Evolutionary conservation across 2,888 invertebrate genomes (phyloP).

Genomic region (Pasiphila rectangulata): DNA sequence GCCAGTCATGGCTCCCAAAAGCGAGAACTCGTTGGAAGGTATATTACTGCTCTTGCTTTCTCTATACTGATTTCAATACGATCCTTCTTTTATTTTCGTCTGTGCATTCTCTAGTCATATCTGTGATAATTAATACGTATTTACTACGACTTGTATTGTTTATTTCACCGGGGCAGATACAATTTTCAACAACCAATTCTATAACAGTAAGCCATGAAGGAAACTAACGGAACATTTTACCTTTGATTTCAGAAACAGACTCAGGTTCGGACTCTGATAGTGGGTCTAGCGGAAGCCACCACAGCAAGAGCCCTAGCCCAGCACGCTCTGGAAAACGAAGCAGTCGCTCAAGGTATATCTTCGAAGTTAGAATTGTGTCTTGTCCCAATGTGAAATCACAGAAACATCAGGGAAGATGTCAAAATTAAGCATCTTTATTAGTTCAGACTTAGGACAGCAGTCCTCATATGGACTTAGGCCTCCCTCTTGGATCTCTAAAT

Average conservation of each 20-base stretch:
- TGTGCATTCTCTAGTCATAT: not conserved
- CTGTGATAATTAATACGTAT: not conserved
- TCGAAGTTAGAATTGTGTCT: too few species aligned
- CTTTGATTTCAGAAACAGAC: slow-evolving; percentile 64
- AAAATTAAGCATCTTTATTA: too few species aligned
- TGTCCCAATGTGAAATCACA: too few species aligned
- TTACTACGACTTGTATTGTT: not conserved
- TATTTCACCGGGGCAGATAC: not conserved
- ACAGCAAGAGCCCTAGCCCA: slow-evolving; percentile 68
- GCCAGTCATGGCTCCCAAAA: slow-evolving; percentile 46
- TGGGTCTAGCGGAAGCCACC: slow-evolving; percentile 66
- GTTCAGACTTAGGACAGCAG: too few species aligned
- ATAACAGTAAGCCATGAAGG: too few species aligned
- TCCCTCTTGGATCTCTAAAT: too few species aligned
- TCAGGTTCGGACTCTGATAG: slow-evolving; percentile 76
- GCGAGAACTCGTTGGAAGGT: slow-evolving; percentile 44
- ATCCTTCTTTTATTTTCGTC: too few species aligned
- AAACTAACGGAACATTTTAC: not conserved
- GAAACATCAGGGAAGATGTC: too few species aligned
- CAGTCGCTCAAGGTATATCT: slow-evolving; percentile 64
- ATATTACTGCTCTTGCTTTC: slow-evolving; percentile 14
- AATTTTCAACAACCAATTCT: not conserved
- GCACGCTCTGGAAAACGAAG: slow-evolving; percentile 65
- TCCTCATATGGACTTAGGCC: too few species aligned
- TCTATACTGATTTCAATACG: not conserved